Percentiles rank a stretch among this genome's conserved stretches.
These are phyloP conservation scores for Gobionotothen gibberifrons DNA, from an alignment of 2,797 vertebrate genomes.

Conservation along the genomic window DNA sequence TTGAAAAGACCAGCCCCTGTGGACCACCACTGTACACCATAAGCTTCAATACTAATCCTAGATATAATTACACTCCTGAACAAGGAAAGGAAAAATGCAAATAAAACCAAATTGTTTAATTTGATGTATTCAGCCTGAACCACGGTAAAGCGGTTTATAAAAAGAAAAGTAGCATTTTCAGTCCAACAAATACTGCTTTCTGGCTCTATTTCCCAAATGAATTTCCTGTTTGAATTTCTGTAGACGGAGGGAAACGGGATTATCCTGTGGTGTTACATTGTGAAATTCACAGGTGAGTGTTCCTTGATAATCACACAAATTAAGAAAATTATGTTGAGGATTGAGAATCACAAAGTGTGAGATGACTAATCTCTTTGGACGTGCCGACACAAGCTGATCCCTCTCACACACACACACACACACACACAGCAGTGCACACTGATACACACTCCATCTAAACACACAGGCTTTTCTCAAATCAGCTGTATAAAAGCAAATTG, in stretches of 20 bases:
- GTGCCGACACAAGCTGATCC: neutral
- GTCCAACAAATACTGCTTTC: neutral
- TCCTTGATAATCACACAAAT: slow-evolving; percentile 46
- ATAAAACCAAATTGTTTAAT: neutral
- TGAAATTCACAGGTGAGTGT: slow-evolving; percentile 38
- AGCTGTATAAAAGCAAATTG: slow-evolving; percentile 28
- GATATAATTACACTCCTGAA: slow-evolving; percentile 1
- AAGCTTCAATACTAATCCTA: neutral
- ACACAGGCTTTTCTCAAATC: neutral
- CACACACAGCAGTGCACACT: neutral
- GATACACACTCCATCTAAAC: neutral
- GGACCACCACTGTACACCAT: neutral
- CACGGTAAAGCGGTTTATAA: slow-evolving; percentile 3
- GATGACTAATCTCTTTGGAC: slow-evolving; percentile 42
- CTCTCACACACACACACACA: neutral
- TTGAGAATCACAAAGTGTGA: slow-evolving; percentile 46
- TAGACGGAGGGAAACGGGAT: slow-evolving; percentile 12
- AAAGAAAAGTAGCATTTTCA: neutral
- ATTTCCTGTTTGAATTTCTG: slow-evolving; percentile 8
- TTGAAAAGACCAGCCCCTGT: neutral
- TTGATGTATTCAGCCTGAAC: neutral
- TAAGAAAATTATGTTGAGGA: slow-evolving; percentile 50
- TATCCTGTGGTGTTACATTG: slow-evolving; percentile 35
- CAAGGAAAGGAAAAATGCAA: neutral
- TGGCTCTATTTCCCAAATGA: slow-evolving; percentile 2